Evolutionary conservation across 2,113 vertebrate genomes (phyloP), one percentile per base, ranked within the genome.

Genomic region (Nothoprocta pentlandii): DNA sequence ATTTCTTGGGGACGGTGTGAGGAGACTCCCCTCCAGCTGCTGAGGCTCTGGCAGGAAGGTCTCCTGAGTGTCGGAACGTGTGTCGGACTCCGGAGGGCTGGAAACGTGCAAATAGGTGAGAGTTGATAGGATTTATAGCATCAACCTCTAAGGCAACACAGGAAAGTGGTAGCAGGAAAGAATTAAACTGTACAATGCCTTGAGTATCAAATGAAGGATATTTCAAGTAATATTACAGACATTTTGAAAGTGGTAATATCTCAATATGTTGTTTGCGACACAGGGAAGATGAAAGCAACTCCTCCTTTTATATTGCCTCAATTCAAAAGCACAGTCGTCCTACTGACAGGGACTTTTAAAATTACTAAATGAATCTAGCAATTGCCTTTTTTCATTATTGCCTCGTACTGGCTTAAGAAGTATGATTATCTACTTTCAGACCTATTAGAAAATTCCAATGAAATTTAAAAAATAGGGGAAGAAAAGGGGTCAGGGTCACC

Each of bases 381-480:
- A 92, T 61, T 81, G 77, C 28, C 53, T 90, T 84, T 88, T 88
- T 94, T 89, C 66, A 44, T 86, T 89, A 62, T 73, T 90, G 62
- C 44, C 13, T 93, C 69, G 28, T 28, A 68, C 10, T 47, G 49
- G 25, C 25, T 89, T 28, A 81, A 78, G 76, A 71, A 56, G 59
- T 3, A 71, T 7, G 19, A 20, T 51, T 85, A 86, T 47, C 80
- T 64, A 56, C 28, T 93, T 42, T 78, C 63, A 39, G 32, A 28
- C 30, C 75, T 73, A 84, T 47, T 75, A 93, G 71, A 32, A 36
- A 80, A 47, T 53, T 56, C 34, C 53, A 56, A 14, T 15, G 53
- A 11, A 93, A 88, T 26, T 17, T 9, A 32, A 56, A 28, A 56
- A 7, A 17, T 17, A 32, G 28, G 30, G 36, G 36, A 39, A 80